Conservation (phyloP, 2,888 invertebrate species). For the Perizoma flavofasciatum region DNA sequence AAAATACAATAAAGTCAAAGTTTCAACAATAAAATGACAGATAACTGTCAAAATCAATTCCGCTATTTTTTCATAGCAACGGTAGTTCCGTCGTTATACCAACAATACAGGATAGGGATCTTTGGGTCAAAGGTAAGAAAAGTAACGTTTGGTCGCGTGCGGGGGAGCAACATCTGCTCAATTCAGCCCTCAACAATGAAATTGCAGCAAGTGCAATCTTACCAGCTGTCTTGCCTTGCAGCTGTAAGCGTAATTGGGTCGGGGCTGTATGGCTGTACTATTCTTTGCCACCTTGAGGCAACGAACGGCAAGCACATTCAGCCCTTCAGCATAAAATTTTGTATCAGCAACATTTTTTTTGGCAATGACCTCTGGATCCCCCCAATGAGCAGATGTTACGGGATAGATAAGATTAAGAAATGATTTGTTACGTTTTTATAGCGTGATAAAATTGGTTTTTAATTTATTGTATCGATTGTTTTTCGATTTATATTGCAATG, state of each 20-base stretch:
- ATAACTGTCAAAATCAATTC: conserved; percentile 27
- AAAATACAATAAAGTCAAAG: background rate
- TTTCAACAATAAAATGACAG: conserved; percentile 24
- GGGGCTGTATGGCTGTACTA: conserved; percentile 15
- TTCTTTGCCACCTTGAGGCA: conserved; percentile 17
- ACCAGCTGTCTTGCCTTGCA: conserved; percentile 30
- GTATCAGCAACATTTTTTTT: conserved; percentile 34
- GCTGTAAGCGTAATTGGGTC: conserved; percentile 38
- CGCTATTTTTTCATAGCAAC: conserved; percentile 13
- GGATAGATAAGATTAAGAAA: conserved; percentile 37
- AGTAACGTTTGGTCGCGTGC: conserved; percentile 47
- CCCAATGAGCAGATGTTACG: conserved; percentile 30
- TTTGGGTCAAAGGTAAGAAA: conserved; percentile 54
- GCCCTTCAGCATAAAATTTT: conserved; percentile 12
- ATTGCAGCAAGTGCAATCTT: conserved; percentile 35
- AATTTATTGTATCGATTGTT: conserved; percentile 22
- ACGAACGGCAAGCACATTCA: conserved; percentile 5
- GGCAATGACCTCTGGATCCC: conserved; percentile 29
- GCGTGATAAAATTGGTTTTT: conserved; percentile 15
- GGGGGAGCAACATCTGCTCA: conserved; percentile 39
- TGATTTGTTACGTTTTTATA: conserved; percentile 29
- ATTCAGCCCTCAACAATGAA: conserved; percentile 21
- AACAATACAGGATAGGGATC: conserved; percentile 16
- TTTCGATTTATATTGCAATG: conserved; percentile 11
- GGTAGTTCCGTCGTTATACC: conserved; percentile 15